Base-by-base conservation (phyloP, 2,113 vertebrate genomes). In the Saguinus midas region DNA sequence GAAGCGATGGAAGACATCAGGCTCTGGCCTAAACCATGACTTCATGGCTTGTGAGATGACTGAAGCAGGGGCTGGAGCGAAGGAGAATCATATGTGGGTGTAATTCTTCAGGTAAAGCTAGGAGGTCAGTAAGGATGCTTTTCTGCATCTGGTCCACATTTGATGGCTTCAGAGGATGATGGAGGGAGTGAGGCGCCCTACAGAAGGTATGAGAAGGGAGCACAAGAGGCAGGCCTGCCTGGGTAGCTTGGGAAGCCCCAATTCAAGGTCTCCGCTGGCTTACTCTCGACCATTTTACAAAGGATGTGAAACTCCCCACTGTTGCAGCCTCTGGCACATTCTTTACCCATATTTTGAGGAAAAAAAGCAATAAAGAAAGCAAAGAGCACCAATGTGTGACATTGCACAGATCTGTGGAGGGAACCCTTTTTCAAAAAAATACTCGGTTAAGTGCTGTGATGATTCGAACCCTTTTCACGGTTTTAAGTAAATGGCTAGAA, bases 1-100 rank as follows among this genome's bases (percentile, higher is more conserved):
- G 96, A 98, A 96, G 91, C 37, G 5, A 70, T 52, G 91, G 90
- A 92, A 89, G 73, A 79, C 48, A 82, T 58, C 29, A 50, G 89
- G 50, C 79, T 18, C 81, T 87, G 83, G 43, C 37, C 73, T 52
- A 0, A 76, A 97, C 92, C 29, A 85, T 95, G 66, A 92, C 91
- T 95, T 58, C 68, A 87, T 37, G 75, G 48, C 78, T 88, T 27
- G 18, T 48, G 35, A 70, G 90, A 85, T 5, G 58, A 91, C 68
- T 4, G 58, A 58, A 80, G 92, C 72, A 21, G 48, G 72, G 50
- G 48, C 40, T 0, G 40, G 37, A 92, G 13, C 8, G 68, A 81
- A 83, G 68, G 66, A 70, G 83, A 92, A 16, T 91, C 95, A 66
- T 35, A 52, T 70, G 48, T 79, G 96, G 17, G 13, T 12, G 8